Conservation (phyloP, 2,888 invertebrate species). For the Odontocerum albicorne region DNA sequence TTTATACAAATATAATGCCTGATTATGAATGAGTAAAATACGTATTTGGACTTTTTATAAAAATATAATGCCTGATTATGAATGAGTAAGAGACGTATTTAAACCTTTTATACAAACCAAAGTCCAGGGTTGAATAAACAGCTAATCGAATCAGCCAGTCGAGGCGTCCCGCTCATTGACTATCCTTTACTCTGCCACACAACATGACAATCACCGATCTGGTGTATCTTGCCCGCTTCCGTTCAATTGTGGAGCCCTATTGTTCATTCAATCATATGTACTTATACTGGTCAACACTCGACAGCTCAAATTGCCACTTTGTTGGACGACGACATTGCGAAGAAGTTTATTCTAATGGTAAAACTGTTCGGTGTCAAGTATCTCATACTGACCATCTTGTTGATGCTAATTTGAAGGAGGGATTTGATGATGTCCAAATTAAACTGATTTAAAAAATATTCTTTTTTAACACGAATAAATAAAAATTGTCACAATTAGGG, state of each 20-base stretch:
- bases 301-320: background rate
- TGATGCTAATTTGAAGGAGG: too few species aligned
- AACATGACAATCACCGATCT: background rate
- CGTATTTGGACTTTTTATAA: background rate
- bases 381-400: too few species aligned
- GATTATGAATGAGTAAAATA: background rate
- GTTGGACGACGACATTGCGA: background rate
- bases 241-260: slow-evolving; percentile 27
- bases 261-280: background rate
- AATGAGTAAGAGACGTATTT: background rate
- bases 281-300: background rate
- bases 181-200: slow-evolving; percentile 1
- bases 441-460: too few species aligned
- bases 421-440: too few species aligned
- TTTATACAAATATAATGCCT: background rate
- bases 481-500: too few species aligned
- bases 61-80: too few species aligned
- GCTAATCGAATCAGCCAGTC: slow-evolving; percentile 30
- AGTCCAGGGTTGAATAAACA: slow-evolving; percentile 32
- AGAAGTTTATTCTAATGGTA: too few species aligned
- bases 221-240: slow-evolving; percentile 31
- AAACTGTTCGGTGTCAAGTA: too few species aligned
- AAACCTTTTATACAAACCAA: slow-evolving; percentile 11
- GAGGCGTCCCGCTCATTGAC: slow-evolving; percentile 20
- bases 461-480: too few species aligned